Evolutionary conservation across 2,113 vertebrate species (phyloP), one percentile per base, ranked within the genome.

Genomic region (Tachysurus fulvidraco): DNA sequence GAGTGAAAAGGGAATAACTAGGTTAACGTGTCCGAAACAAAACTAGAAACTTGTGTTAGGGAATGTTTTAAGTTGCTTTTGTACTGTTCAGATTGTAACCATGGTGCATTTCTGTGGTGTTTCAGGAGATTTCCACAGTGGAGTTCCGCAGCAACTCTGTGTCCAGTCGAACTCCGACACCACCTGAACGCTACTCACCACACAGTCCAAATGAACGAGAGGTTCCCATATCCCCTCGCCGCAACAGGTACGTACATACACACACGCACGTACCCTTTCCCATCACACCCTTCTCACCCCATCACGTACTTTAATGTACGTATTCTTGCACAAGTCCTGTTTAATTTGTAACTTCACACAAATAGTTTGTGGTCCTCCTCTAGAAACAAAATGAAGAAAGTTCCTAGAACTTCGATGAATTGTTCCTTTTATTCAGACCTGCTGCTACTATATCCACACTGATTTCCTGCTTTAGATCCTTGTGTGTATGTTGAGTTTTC

Each of bases 121-220:
- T 76, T 41, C 81, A 96, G 95, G 95, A 95, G 85, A 91, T 94
- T 69, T 94, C 89, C 12, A 83, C 91, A 1, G 60, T 92, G 85
- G 94, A 95, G 86, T 91, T 92, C 88, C 94, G 94, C 86, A 94
- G 88, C 73, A 93, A 92, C 91, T 95, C 93, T 0, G 83, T 93
- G 65, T 93, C 94, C 78, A 95, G 95, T 90, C 91, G 94, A 87
- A 95, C 94, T 54, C 94, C 95, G 0, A 95, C 95, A n/a, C 95
- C 94, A 25, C 94, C 94, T 14, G 95, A 93, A 83, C 91, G 88
- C 81, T 93, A 94, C 91, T 95, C 94, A 0, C 95, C 95, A 25
- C 93, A 92, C 1, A 95, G 94, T 84, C 93, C 94, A 44, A 85
- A 91, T 0, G 95, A 96, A 7, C 93, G 91, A 28, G 95, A 95